Percentiles rank a stretch among this genome's conserved stretches.
phyloP scores from a whole-genome alignment of 2,797 vertebrate genomes.

The Pristis pectinata region DNA sequence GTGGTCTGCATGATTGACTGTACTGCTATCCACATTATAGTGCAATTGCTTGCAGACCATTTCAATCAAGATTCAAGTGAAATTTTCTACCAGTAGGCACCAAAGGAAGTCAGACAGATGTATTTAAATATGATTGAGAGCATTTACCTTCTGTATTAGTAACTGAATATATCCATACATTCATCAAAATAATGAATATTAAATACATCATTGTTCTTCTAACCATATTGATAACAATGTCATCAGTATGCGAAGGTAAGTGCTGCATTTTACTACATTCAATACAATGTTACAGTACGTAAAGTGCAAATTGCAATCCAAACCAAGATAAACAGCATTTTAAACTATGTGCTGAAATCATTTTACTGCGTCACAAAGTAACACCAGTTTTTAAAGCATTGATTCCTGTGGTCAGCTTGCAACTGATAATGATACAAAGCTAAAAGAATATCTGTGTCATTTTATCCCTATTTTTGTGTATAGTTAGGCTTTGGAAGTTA shows the following conservation, averaged over 20 bases:
- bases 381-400: constrained; percentile 33
- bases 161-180: constrained; percentile 15
- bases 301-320: neutral
- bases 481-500: constrained; percentile 21
- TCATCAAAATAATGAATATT: constrained; percentile 36
- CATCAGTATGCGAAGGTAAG: constrained; percentile 32
- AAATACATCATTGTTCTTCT: constrained; percentile 35
- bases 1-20: constrained; percentile 35
- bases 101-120: constrained; percentile 9
- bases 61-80: constrained; percentile 24
- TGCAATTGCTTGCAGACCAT: constrained; percentile 13
- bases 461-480: neutral
- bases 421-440: constrained; percentile 5
- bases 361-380: constrained; percentile 34
- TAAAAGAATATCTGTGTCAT: constrained; percentile 3
- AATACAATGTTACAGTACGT: neutral
- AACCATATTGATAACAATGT: constrained; percentile 27
- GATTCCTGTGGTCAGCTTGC: neutral
- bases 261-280: neutral
- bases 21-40: constrained; percentile 34
- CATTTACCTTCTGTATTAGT: constrained; percentile 6
- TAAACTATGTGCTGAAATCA: constrained; percentile 33
- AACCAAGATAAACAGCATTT: constrained; percentile 3
- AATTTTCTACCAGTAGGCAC: neutral
- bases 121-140: constrained; percentile 15